phyloP scores from a whole-genome alignment of 2,113 vertebrate species.

The Brachypteracias leptosomus region DNA sequence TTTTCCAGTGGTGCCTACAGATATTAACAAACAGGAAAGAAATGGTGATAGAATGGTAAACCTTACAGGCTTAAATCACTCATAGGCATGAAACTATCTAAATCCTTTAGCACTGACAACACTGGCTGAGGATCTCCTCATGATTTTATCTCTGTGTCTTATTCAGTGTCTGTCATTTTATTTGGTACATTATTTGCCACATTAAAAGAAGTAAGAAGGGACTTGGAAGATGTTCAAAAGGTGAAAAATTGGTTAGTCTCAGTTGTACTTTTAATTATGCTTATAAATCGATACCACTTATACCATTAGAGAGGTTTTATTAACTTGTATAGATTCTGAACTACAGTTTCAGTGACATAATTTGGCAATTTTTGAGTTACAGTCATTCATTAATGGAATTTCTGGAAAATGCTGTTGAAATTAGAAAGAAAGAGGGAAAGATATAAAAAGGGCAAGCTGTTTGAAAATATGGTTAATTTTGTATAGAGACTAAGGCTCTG shows the following conservation, averaged over 20 bases:
- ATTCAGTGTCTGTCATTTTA: not conserved
- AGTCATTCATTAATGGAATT: not conserved
- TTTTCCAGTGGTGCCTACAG: not conserved
- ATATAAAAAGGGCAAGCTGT: not conserved
- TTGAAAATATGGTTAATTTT: not conserved
- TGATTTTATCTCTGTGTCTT: not conserved
- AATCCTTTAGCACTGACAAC: not conserved
- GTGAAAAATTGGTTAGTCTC: conserved; percentile 13
- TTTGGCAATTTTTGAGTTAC: conserved; percentile 4
- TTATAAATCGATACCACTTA: conserved; percentile 6
- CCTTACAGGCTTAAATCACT: not conserved
- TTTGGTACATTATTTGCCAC: not conserved
- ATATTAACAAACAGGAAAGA: not conserved
- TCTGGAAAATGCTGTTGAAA: not conserved
- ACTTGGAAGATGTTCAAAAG: conserved; percentile 5
- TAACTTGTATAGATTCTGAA: conserved; percentile 24
- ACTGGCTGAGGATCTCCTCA: not conserved
- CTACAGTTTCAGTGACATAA: conserved; percentile 7
- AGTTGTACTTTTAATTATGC: conserved; percentile 31
- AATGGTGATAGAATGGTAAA: not conserved
- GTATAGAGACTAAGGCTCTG: accelerated
- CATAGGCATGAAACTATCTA: not conserved
- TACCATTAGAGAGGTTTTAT: conserved; percentile 1
- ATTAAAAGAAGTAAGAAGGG: not conserved
- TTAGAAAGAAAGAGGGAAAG: not conserved